phyloP scores from a whole-genome alignment of 2,113 vertebrate genomes.

The Oxyura jamaicensis region DNA sequence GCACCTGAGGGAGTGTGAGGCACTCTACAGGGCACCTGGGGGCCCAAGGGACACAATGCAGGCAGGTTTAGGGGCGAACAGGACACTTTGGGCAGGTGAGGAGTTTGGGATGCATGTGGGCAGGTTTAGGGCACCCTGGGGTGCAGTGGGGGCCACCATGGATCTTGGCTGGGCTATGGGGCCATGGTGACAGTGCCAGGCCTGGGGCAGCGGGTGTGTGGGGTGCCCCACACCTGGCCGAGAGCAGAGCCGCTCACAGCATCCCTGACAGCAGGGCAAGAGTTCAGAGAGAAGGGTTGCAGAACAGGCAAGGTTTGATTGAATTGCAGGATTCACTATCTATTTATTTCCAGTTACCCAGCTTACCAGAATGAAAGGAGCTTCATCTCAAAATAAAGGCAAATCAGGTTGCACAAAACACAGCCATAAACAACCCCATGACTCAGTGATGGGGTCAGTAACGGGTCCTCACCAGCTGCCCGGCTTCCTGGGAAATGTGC shows the following conservation, averaged over 20 bases:
- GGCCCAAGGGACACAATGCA: background rate
- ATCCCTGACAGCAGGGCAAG: background rate
- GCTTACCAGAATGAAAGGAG: background rate
- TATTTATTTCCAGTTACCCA: too few relatives aligned
- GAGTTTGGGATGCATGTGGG: background rate
- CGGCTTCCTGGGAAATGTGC: accelerated
- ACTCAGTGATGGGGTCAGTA: accelerated
- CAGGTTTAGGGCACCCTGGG: background rate
- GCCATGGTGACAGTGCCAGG: background rate
- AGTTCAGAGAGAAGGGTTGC: background rate
- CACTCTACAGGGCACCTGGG: background rate
- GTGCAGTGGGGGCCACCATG: background rate
- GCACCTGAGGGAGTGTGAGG: too few relatives aligned
- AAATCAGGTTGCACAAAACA: background rate
- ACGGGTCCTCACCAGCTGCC: accelerated
- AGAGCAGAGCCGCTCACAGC: background rate
- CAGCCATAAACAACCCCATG: accelerated
- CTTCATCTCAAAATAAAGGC: background rate
- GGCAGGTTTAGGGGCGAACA: background rate
- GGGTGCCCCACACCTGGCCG: accelerated
- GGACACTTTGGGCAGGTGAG: background rate
- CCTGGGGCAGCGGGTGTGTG: accelerated
- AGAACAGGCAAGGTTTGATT: background rate
- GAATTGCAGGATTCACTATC: too few relatives aligned
- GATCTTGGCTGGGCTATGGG: background rate